phyloP scores from a whole-genome alignment of 2,113 vertebrate genomes.

The Oxygymnocypris stewartii region DNA sequence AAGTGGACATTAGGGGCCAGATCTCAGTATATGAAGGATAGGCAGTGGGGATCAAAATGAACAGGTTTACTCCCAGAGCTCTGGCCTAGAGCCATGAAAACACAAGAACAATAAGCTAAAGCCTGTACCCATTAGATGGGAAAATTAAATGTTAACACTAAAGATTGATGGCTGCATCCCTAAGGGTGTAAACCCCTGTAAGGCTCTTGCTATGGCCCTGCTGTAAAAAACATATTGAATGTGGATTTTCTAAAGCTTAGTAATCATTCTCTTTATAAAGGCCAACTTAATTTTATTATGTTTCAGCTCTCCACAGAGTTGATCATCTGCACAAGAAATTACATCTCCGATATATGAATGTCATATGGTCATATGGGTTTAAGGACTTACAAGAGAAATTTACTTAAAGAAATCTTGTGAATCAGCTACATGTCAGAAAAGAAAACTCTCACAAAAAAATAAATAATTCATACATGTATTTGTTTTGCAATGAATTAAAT shows the following conservation, averaged over 20 bases:
- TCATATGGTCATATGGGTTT: constrained; percentile 1
- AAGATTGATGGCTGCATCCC: constrained; percentile 14
- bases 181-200: constrained; percentile 18
- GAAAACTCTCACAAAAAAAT: background rate
- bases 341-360: constrained; percentile 14
- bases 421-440: background rate
- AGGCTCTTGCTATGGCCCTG: constrained; percentile 3
- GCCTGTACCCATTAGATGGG: constrained; percentile 23
- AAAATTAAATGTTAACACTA: constrained; percentile 40
- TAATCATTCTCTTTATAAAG: constrained; percentile 18
- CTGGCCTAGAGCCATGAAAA: constrained; percentile 35
- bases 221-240: constrained; percentile 10
- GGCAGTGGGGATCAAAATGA: constrained; percentile 37
- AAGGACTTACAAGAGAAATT: constrained; percentile 1
- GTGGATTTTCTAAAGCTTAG: constrained; percentile 23
- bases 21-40: constrained; percentile 29
- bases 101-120: constrained; percentile 42
- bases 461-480: background rate
- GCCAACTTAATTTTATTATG: constrained; percentile 17
- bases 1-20: constrained; percentile 36
- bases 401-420: background rate
- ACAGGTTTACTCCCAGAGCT: constrained; percentile 18
- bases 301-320: constrained; percentile 5
- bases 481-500: background rate
- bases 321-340: constrained; percentile 33